Evolutionary conservation across 2,113 vertebrate genomes (phyloP).

Genomic region (Urocynchramus pylzowi): DNA sequence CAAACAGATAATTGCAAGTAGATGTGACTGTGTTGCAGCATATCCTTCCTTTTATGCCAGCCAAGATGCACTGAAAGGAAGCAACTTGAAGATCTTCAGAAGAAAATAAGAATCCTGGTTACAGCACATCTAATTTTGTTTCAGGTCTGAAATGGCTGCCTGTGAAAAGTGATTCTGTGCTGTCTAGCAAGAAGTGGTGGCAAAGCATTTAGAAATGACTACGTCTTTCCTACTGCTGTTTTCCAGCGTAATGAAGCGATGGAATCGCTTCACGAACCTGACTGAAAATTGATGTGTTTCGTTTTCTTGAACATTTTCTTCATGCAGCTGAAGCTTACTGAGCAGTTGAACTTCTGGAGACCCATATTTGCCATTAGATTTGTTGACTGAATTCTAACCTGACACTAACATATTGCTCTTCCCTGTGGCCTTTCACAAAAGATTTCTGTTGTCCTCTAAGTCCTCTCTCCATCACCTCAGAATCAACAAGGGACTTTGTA

Average conservation of each 20-base stretch:
- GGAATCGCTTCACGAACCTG: background rate
- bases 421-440: background rate
- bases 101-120: background rate
- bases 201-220: background rate
- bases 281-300: background rate
- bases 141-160: background rate
- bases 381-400: background rate
- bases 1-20: background rate
- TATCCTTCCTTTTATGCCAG: conserved; percentile 27
- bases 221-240: background rate
- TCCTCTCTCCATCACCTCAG: background rate
- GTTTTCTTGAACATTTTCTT: background rate
- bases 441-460: background rate
- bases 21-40: background rate
- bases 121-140: background rate
- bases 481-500: background rate
- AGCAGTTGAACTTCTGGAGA: background rate
- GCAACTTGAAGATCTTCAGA: background rate
- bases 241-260: background rate
- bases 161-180: background rate
- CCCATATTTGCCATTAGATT: background rate
- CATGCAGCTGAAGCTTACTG: background rate
- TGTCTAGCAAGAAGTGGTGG: background rate
- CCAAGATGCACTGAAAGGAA: background rate
- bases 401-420: background rate